Base-by-base conservation (phyloP, 1,140 invertebrate genomes). In the Orius insidiosus region DNA sequence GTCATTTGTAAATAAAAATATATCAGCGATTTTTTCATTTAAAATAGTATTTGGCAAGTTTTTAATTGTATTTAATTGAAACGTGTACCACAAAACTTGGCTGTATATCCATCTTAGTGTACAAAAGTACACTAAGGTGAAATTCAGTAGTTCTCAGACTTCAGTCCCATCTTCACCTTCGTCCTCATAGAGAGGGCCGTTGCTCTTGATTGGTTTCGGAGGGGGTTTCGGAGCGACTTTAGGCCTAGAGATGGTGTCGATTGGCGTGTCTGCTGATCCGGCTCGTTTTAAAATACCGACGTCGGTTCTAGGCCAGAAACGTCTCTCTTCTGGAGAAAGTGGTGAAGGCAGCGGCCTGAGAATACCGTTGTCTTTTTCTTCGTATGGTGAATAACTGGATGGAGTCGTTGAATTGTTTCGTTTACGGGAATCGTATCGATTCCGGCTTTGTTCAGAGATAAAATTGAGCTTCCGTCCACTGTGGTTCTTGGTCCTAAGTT, bases 141-240 rank as follows among this genome's bases (percentile, higher is more conserved):
- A 9, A 5, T 36, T 36, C 3, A 11, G n/a, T 40, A 2, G 14
- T 36, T 46, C 40, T 67, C 61, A 84, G 65, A 87, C 82, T 69
- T 85, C 82, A 54, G 82, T 87, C 34, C 83, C 83, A 54, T 87
- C 82, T 56, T 85, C 82, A 8, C 79, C 80, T 63, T 87, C 82
- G 57, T 87, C 83, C 55, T 85, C 80, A 54, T 83, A 85, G 35
- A 84, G 59, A 19, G 80, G 79, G 70, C 72, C 53, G 60, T 64
- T 35, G 67, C 68, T 8, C 56, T 80, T 84, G 65, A 79, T 79
- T 57, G 82, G 83, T 1, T 81, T 81, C 52, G 83, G 84, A 2
- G 81, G 81, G 19, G 80, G 80, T 58, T 79, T 69, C 1, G 83
- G 82, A 10, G 83, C 80, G 14, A 84, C 74, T 62, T 85, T 86